Evolutionary conservation across 2,888 invertebrate genomes (phyloP).

Genomic region (Tanypteryx hageni): DNA sequence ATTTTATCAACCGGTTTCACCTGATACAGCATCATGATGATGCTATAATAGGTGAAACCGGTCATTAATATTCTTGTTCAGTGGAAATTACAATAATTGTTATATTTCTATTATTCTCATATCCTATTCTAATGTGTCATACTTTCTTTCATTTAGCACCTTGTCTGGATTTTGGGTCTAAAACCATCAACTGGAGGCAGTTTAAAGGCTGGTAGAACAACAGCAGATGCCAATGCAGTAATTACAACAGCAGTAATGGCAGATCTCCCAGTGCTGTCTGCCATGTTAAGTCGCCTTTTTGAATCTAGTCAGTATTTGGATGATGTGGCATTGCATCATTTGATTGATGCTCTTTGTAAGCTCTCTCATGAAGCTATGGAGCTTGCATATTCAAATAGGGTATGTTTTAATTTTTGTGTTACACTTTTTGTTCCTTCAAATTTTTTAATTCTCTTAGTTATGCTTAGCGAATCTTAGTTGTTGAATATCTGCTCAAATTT

Average conservation of each 20-base stretch:
- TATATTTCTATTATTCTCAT: too few relatives aligned
- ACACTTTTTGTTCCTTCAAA: constrained; percentile 38
- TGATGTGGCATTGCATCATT: constrained; percentile 95
- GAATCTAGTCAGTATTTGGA: constrained; percentile 96
- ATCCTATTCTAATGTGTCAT: not conserved
- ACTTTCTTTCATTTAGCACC: constrained; percentile 74
- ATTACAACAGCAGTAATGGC: constrained; percentile 98
- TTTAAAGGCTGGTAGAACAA: constrained; percentile 88
- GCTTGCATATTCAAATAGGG: constrained; percentile 94
- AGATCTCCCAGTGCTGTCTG: constrained; percentile 92
- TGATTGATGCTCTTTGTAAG: constrained; percentile 97
- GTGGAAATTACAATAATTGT: too few relatives aligned
- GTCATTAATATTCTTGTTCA: too few relatives aligned
- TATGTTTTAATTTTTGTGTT: constrained; percentile 73
- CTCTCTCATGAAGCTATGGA: constrained; percentile 98
- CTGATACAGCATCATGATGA: too few relatives aligned
- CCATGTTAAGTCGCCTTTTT: constrained; percentile 94
- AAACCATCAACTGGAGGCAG: constrained; percentile 97
- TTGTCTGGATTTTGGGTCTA: constrained; percentile 95
- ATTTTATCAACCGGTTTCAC: too few relatives aligned
- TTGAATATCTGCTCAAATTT: not conserved
- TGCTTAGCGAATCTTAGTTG: not conserved
- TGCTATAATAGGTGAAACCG: too few relatives aligned
- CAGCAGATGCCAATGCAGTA: constrained; percentile 88
- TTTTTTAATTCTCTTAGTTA: constrained; percentile 16